phyloP scores from a whole-genome alignment of 2,888 invertebrate genomes.

The Drosophila trichaetosa region DNA sequence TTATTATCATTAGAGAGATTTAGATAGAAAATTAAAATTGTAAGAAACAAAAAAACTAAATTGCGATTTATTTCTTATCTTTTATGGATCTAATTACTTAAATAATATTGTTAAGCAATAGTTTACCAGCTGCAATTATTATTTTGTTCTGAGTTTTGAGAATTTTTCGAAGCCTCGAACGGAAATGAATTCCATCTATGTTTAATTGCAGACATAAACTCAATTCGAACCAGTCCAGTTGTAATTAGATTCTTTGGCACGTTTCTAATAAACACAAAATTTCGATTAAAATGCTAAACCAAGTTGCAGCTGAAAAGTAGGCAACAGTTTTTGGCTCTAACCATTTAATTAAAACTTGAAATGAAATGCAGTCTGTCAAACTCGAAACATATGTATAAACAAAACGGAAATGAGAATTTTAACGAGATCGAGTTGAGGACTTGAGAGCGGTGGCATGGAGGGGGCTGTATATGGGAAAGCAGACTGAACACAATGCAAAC shows the following conservation, averaged over 20 bases:
- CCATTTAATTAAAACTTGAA: conserved; percentile 45
- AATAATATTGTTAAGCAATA: neutral
- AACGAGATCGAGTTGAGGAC: conserved; percentile 46
- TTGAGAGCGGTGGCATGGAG: neutral
- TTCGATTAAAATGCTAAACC: conserved; percentile 6
- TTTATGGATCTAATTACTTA: rapidly evolving
- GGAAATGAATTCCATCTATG: neutral
- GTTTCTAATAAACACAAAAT: neutral
- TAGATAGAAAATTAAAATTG: no score
- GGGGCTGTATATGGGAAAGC: neutral
- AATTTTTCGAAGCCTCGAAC: neutral
- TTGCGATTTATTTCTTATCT: neutral
- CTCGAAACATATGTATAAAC: conserved; percentile 27
- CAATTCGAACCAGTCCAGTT: neutral
- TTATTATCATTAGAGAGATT: neutral
- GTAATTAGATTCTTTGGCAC: conserved; percentile 6
- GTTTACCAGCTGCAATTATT: neutral
- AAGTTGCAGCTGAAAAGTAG: conserved; percentile 24
- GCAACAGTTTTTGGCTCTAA: conserved; percentile 23
- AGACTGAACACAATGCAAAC: conserved; percentile 42
- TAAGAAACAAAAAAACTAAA: neutral
- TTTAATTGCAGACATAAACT: neutral
- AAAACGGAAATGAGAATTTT: conserved; percentile 67
- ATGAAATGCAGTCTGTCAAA: conserved; percentile 16
- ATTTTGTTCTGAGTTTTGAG: neutral